phyloP scores from a whole-genome alignment of 2,888 invertebrate species.

The Diadegma fenestrale region DNA sequence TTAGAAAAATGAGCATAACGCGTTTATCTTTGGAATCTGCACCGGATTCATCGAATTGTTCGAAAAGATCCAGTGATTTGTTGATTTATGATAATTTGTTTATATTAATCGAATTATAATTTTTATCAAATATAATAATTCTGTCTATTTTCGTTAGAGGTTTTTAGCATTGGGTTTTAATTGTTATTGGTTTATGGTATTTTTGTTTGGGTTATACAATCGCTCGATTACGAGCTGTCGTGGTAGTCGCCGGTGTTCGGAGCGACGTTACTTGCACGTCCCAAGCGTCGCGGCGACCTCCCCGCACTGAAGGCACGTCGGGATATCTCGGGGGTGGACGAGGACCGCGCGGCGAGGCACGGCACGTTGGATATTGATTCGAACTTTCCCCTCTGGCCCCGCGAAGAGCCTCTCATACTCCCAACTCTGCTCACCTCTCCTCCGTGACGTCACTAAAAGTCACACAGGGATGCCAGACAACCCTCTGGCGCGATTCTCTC shows the following conservation, averaged over 20 bases:
- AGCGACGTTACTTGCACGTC: constrained; percentile 79
- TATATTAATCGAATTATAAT: neutral
- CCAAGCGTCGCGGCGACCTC: constrained; percentile 82
- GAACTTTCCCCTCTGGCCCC: constrained; percentile 43
- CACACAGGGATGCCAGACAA: constrained; percentile 58
- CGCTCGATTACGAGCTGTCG: constrained; percentile 22
- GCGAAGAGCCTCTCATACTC: constrained; percentile 13
- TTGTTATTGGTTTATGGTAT: constrained; percentile 7
- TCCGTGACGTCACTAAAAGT: constrained; percentile 64
- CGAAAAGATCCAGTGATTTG: neutral
- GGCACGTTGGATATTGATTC: constrained; percentile 71
- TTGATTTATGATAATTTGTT: constrained; percentile 22
- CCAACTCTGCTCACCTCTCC: constrained; percentile 48
- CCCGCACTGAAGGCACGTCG: constrained; percentile 81
- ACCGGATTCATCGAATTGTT: neutral
- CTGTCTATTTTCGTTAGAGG: neutral
- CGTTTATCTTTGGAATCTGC: neutral
- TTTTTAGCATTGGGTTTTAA: neutral
- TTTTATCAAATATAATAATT: constrained; percentile 20
- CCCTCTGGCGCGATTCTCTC: constrained; percentile 55
- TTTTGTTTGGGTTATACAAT: constrained; percentile 10
- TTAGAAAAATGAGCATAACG: neutral
- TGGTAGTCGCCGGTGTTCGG: constrained; percentile 75
- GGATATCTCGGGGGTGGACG: constrained; percentile 74
- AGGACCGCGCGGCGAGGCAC: constrained; percentile 77